Evolutionary conservation across 2,113 vertebrate species (phyloP), one percentile per base, ranked within the genome.

Genomic region (Andinoacara biseriatus): DNA sequence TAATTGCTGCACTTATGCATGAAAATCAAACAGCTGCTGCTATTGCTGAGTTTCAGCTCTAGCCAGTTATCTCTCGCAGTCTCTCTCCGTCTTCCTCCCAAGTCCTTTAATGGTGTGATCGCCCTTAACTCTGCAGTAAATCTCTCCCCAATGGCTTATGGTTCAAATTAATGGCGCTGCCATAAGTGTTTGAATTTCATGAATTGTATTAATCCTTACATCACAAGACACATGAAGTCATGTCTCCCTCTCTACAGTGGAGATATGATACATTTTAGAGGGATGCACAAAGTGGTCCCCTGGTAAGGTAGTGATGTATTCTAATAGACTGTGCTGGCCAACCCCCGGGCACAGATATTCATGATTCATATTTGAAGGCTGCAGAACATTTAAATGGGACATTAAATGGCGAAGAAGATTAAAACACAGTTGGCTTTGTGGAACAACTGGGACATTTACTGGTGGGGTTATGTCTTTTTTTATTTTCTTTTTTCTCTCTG

Each of bases 121-220:
- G 96, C 95, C 97, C 97, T 97, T 95, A 97, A 97, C 97, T 96
- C 96, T 95, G 95, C 97, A 96, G 96, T 97, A 98, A 98, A 98
- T 98, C 97, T 98, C 90, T 97, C 97, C 96, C 96, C 95, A 96
- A 97, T 96, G 96, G 97, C 97, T 97, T 97, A 97, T 97, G 96
- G 96, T 96, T 96, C 96, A 97, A 97, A 97, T 97, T 97, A 98
- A 98, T 97, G 96, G 96, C 96, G 96, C 96, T 90, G 89, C 97
- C 96, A 96, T 96, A 97, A 97, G 97, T 96, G 96, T 97, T 96
- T 96, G 97, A 98, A 97, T 97, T 97, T 97, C 97, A 98, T 98
- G 97, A 98, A 98, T 98, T 97, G 97, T 97, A 97, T 97, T 97
- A 97, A 97, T 97, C 97, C 97, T 98, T 98, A 98, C 97, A 98